Conservation (phyloP, 2,888 invertebrate genomes). For the Sialis lutaria region DNA sequence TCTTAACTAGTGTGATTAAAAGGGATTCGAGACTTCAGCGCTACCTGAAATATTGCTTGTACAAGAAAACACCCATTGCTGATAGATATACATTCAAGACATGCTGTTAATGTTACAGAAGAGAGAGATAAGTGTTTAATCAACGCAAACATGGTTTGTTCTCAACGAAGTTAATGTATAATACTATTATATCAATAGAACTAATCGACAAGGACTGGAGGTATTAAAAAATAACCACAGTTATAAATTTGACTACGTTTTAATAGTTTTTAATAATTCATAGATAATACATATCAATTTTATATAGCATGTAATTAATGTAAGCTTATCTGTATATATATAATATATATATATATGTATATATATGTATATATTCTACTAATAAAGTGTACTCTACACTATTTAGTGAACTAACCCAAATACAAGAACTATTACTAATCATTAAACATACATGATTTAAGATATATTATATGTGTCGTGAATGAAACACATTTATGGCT, state of each 20-base stretch:
- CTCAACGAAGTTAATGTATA: no score
- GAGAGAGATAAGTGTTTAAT: no score
- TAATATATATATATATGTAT: not conserved
- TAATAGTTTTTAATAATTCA: constrained; percentile 6
- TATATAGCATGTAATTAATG: constrained; percentile 5
- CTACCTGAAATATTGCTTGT: no score
- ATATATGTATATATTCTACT: not conserved
- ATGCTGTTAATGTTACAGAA: no score
- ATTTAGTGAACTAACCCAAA: constrained; percentile 6
- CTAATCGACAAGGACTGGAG: not conserved
- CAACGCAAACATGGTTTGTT: no score
- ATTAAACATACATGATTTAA: not conserved
- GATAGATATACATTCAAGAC: no score
- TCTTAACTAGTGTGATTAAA: no score
- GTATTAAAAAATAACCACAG: not conserved
- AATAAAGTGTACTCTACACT: constrained; percentile 2
- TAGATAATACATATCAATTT: constrained; percentile 4
- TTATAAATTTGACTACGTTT: constrained; percentile 5
- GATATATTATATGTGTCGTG: not conserved
- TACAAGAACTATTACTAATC: constrained; percentile 1
- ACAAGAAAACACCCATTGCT: no score
- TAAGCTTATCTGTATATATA: constrained; percentile 5
- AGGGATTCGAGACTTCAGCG: no score
- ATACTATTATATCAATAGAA: no score
- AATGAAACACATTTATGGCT: not conserved